phyloP scores from a whole-genome alignment of 2,888 invertebrate species.

The Cerceris rybyensis region DNA sequence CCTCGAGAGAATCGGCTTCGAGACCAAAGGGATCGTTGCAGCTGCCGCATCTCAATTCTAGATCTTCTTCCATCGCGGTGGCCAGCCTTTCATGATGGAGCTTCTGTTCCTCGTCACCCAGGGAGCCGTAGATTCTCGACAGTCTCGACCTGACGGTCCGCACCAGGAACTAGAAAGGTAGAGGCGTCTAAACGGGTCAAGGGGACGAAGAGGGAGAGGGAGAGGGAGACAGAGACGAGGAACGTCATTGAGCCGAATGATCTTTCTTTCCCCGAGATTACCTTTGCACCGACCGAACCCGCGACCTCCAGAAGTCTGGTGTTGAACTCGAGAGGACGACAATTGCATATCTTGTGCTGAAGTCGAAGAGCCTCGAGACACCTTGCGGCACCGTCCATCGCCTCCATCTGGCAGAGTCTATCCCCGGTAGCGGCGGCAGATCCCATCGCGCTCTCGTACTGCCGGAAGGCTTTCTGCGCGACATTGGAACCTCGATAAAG shows the following conservation, averaged over 20 bases:
- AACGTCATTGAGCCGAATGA: neutral
- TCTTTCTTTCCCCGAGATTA: conserved; percentile 72
- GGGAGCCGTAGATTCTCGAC: conserved; percentile 90
- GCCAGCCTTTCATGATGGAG: conserved; percentile 90
- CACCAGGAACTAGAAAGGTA: conserved; percentile 86
- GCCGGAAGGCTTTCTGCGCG: conserved; percentile 87
- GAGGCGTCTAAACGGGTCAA: neutral
- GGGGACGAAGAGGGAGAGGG: neutral
- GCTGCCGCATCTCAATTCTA: conserved; percentile 91
- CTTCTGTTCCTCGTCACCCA: conserved; percentile 91
- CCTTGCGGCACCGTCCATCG: conserved; percentile 93
- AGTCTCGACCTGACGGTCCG: conserved; percentile 90
- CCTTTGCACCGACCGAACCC: conserved; percentile 93
- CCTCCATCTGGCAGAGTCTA: conserved; percentile 93
- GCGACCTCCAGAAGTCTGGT: conserved; percentile 92
- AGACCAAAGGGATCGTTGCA: conserved; percentile 91
- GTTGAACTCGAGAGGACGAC: conserved; percentile 93
- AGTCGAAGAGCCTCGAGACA: conserved; percentile 90
- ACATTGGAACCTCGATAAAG: conserved; percentile 7
- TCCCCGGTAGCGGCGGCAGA: conserved; percentile 91
- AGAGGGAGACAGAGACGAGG: neutral
- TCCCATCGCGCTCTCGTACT: conserved; percentile 94
- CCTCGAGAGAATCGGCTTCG: conserved; percentile 89
- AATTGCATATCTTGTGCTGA: conserved; percentile 93
- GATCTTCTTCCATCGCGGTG: conserved; percentile 85